Evolutionary conservation across 2,113 vertebrate genomes (phyloP), one percentile per base, ranked within the genome.

Genomic region (Regulus satrapa): DNA sequence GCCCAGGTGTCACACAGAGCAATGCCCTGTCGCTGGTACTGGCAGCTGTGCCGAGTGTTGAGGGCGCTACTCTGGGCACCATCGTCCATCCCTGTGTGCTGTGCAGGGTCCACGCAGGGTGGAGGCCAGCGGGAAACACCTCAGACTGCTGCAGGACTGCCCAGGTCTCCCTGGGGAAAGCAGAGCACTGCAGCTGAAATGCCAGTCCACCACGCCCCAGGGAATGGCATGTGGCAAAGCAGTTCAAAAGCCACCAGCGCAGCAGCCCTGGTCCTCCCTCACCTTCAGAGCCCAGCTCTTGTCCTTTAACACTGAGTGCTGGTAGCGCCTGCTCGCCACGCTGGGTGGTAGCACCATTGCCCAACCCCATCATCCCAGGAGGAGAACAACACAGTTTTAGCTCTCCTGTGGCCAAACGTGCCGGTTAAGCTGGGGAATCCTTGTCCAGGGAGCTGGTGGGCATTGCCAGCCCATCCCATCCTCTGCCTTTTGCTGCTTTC

Each of bases 31-130:
- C 45, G 55, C 38, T 7, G 6, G 40, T 31, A 38, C 62, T 11
- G 1, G 48, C 2, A 4, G 52, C 72, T 55, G 34, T 74, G 78
- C 48, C 0, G 0, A 20, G 15, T 29, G 49, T 40, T 78, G 66
- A 48, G 63, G 49, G 43, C 0, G 1, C 29, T 3, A 0, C 23
- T 38, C 26, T 25, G 34, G 72, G 49, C 45, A 51, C 32, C 58
- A 9, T 32, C 32, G 41, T 38, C 48, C 52, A 17, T 25, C 48
- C 21, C 25, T 10, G 6, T 7, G 46, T 18, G 55, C 3, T 5
- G 20, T 31, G 55, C 40, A 54, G 62, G 54, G 14, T 41, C 61
- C 31, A 25, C 3, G 34, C 9, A 62, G 40, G 32, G 34, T 12
- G 19, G 15, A 54, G 52, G 25, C 34, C 76, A 40, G 56, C 2